These are phyloP conservation scores for Drosophila mayri DNA, from an alignment of 1,140 invertebrate genomes.

Conservation along the genomic window DNA sequence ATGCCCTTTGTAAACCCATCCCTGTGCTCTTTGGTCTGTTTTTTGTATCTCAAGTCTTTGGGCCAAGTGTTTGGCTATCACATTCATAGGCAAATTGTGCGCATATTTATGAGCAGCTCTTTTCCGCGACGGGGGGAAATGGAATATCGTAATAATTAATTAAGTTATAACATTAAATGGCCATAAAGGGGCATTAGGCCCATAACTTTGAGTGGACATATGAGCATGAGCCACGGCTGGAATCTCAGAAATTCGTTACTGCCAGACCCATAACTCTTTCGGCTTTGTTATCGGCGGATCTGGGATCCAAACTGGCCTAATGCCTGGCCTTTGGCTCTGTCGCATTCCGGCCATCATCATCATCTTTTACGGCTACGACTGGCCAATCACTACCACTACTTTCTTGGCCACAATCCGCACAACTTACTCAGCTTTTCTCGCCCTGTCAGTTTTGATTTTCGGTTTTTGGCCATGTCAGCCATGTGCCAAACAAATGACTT, in stretches of 20 bases:
- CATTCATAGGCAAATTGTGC: constrained; percentile 73
- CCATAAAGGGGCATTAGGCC: constrained; percentile 80
- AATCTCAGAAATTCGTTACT: constrained; percentile 57
- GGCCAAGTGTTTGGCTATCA: constrained; percentile 48
- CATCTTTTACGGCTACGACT: constrained; percentile 45
- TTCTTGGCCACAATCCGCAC: constrained; percentile 34
- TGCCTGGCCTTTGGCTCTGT: constrained; percentile 21
- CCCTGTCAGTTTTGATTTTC: constrained; percentile 63
- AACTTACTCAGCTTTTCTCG: constrained; percentile 36
- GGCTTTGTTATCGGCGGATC: constrained; percentile 51
- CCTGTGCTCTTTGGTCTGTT: constrained; percentile 14
- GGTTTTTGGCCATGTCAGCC: constrained; percentile 62
- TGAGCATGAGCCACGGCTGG: constrained; percentile 54
- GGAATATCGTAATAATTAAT: constrained; percentile 78
- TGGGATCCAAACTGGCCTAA: constrained; percentile 31
- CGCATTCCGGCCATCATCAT: constrained; percentile 56
- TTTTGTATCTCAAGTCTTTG: constrained; percentile 19
- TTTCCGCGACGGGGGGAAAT: constrained; percentile 29
- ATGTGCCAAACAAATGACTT: constrained; percentile 78
- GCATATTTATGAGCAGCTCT: constrained; percentile 57
- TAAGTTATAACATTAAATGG: constrained; percentile 82
- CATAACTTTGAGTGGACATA: constrained; percentile 75
- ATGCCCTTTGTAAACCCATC: constrained; percentile 14
- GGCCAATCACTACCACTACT: constrained; percentile 37
- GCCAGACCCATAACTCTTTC: constrained; percentile 64